Percentiles rank a stretch among this genome's conserved stretches.
phyloP scores from a whole-genome alignment of 2,888 invertebrate species.

The Buathra laborator region DNA sequence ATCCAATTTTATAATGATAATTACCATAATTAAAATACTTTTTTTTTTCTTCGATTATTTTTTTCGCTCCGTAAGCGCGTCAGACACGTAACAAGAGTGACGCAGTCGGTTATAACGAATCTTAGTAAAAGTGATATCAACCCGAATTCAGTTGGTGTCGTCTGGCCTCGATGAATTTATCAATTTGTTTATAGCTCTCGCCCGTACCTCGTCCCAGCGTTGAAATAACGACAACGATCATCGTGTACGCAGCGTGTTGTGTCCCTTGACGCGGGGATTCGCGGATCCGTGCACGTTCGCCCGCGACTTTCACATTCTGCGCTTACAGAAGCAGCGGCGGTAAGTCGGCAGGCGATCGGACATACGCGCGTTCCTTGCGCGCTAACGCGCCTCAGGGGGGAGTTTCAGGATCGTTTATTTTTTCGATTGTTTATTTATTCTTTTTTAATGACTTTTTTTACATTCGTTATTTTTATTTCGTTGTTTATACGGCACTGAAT shows the following conservation, averaged over 20 bases:
- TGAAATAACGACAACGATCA: constrained; percentile 40
- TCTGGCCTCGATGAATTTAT: constrained; percentile 58
- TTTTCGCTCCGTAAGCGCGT: neutral
- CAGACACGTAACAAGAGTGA: neutral
- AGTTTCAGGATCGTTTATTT: constrained; percentile 11
- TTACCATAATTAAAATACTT: neutral
- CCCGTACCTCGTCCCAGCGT: constrained; percentile 6
- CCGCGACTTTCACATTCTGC: constrained; percentile 63
- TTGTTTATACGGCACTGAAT: neutral
- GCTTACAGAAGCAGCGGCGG: constrained; percentile 5
- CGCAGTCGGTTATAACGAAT: neutral
- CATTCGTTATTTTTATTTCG: constrained; percentile 32
- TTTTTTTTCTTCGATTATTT: neutral
- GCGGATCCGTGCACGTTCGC: constrained; percentile 47
- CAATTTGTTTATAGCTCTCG: constrained; percentile 52
- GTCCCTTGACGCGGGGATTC: constrained; percentile 51
- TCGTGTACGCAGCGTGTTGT: constrained; percentile 29
- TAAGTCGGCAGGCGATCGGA: constrained; percentile 8
- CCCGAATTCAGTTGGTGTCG: constrained; percentile 16
- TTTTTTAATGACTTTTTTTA: neutral
- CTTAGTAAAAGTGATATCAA: constrained; percentile 18
- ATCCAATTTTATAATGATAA: neutral
- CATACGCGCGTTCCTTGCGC: constrained; percentile 24
- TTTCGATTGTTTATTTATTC: neutral
- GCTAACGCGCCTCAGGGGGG: constrained; percentile 28